Base-by-base conservation (phyloP, 2,113 vertebrate genomes). In the Oophaga pumilio region DNA sequence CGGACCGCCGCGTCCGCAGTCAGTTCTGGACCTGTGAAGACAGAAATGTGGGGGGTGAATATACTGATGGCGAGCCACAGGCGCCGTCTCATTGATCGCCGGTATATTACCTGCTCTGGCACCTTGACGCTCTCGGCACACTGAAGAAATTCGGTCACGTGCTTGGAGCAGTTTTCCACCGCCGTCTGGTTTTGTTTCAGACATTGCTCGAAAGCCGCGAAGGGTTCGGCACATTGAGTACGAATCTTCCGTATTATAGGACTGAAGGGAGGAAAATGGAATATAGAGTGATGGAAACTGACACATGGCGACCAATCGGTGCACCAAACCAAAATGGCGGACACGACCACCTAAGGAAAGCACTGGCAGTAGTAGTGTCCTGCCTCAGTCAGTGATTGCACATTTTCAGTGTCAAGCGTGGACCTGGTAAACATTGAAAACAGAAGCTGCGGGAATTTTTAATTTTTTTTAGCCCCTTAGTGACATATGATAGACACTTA, bases 171-270 rank as follows among this genome's bases (percentile, higher is more conserved):
- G 76, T 95, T 95, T 86, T 89, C 69, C 71, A 96, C 92, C 0
- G 93, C 78, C 0, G 91, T 89, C 53, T 95, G 95, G 77, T 98
- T 96, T 90, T 95, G 92, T 80, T 90, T 93, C 69, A 99, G 94
- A 87, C 98, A 99, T 66, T 90, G 92, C 89, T 99, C 98, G 52
- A 99, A 98, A 78, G 95, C 94, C 0, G 91, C 52, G 33, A 99
- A 98, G 8, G 97, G 94, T 33, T 91, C 93, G 0, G 94, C 93
- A 6, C 98, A 99, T 28, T 93, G 94, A 7, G 91, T 92, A 8
- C 95, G 94, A 91, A 99, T 99, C 92, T 94, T 97, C 90, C 93
- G 95, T 73, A 99, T 96, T 89, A 98, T 94, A 0, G 97, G 97
- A 89, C 97, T 98, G 89, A 0, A 53, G 11, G 8, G 8, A 66